These are phyloP conservation scores for Pica pica DNA, from an alignment of 2,113 vertebrate genomes.

Conservation along the genomic window DNA sequence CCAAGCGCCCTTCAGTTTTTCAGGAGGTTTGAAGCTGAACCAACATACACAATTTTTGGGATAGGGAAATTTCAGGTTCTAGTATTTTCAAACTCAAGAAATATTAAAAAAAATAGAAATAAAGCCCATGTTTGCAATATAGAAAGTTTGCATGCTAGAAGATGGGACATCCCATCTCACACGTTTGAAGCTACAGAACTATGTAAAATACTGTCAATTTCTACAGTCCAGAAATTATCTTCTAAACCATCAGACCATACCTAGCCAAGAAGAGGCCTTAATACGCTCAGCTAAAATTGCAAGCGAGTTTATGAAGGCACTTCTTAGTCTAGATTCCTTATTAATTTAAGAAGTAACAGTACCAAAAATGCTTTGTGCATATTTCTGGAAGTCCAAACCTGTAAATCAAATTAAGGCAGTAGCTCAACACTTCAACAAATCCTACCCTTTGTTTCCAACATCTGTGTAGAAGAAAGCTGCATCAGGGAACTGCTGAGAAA, in stretches of 20 bases:
- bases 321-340: background rate
- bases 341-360: background rate
- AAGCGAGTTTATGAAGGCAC: background rate
- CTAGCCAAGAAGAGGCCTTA: background rate
- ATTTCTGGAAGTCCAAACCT: background rate
- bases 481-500: background rate
- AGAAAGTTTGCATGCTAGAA: background rate
- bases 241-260: background rate
- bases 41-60: background rate
- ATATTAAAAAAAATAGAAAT: background rate
- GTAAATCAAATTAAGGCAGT: background rate
- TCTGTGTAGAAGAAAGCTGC: background rate
- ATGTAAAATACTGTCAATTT: background rate
- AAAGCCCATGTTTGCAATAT: background rate
- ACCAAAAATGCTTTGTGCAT: background rate
- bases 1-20: background rate
- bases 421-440: background rate
- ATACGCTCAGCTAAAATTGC: background rate
- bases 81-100: background rate
- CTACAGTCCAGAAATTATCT: background rate
- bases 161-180: background rate
- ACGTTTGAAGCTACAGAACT: background rate
- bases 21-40: background rate
- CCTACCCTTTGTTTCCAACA: background rate
- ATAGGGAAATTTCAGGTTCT: background rate